Evolutionary conservation across 92 coral and sea anemone genomes (phyloP).

Genomic region (Phenganax stokvisi): DNA sequence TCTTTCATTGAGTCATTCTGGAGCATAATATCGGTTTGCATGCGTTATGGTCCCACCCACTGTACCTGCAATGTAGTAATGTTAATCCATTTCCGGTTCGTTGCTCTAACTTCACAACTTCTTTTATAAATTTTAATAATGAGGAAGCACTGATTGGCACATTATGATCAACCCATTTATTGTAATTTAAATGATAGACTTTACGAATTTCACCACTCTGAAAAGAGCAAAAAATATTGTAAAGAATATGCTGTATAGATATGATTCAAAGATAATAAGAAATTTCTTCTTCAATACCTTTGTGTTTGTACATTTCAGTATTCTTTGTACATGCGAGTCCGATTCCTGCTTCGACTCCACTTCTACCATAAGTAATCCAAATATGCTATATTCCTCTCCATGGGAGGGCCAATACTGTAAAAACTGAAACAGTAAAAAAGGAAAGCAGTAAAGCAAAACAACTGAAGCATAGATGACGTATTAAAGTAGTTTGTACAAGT

Average conservation of each 20-base stretch:
- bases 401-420: conserved; percentile 84
- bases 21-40: neutral
- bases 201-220: conserved; percentile 77
- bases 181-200: conserved; percentile 74
- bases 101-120: conserved; percentile 90
- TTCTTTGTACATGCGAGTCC: conserved; percentile 56
- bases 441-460: neutral
- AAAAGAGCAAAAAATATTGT: neutral
- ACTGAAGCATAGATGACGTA: too few relatives aligned
- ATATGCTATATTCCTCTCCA: conserved; percentile 73
- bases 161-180: conserved; percentile 75
- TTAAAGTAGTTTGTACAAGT: too few relatives aligned
- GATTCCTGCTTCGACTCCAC: conserved; percentile 59
- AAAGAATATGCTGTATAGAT: neutral
- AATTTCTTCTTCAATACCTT: conserved; percentile 52
- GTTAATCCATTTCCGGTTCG: conserved; percentile 79
- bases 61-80: conserved; percentile 87
- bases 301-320: conserved; percentile 76
- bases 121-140: conserved; percentile 73
- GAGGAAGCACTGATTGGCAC: conserved; percentile 86
- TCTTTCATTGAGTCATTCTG: neutral
- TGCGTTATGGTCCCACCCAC: neutral
- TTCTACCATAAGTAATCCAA: conserved; percentile 70
- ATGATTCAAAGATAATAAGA: neutral
- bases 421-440: conserved; percentile 58